Evolutionary conservation across 2,797 vertebrate genomes (phyloP), one percentile per base, ranked within the genome.

Genomic region (Mormyrops boulengeri): DNA sequence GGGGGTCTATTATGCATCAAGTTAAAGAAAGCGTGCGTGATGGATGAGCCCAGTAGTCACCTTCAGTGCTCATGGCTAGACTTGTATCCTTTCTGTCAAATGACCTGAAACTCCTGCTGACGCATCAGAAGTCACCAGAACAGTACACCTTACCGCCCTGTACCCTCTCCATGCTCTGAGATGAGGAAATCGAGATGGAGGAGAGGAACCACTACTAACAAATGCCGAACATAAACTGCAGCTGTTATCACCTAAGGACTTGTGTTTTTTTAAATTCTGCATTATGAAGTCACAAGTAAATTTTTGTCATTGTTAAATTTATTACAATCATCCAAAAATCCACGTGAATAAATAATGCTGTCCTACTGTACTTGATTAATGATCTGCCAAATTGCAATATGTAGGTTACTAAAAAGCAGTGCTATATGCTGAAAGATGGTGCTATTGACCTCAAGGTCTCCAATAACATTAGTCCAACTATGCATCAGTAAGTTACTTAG

Each of bases 31-130:
- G 97, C 97, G 95, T 95, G 96, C 96, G 95, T 99, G 98, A 99
- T 99, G 97, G 98, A 99, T 98, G 98, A 96, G 97, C 94, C 94
- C 93, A 95, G 95, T 96, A 97, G 97, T 99, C 98, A 99, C 98
- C 98, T 99, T 99, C 98, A 98, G 96, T 96, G 96, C 96, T 96
- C 94, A 95, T 95, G 94, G 94, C 95, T 95, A 96, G 95, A 96
- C 97, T 96, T 95, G 96, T 97, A 98, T 97, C 97, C 98, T 98
- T 97, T 96, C 95, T 97, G 97, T 97, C 97, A 98, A 98, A 98
- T 97, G 97, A 98, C 97, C 97, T 97, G 97, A 98, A 97, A 98
- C 98, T 98, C 97, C 96, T 96, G 98, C 98, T 99, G 98, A 99
- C 97, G 96, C 96, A 96, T 97, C 96, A 96, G 97, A 97, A 97